phyloP scores from a whole-genome alignment of 92 coral and sea anemone species.

The Heteractis magnifica region DNA sequence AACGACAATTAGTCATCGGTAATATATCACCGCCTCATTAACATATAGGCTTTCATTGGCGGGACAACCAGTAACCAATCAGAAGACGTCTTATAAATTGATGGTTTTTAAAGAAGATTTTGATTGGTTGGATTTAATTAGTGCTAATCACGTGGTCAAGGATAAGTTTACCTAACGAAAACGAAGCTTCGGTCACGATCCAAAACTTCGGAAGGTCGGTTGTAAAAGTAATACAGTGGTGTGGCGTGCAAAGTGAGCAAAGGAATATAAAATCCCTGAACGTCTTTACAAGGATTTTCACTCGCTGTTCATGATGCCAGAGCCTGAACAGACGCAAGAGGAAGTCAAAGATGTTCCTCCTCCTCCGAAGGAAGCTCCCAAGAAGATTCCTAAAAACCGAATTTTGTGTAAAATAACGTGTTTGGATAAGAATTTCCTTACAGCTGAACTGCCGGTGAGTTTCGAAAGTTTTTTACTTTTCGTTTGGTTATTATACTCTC shows the following conservation, averaged over 20 bases:
- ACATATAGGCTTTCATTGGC: slow-evolving; percentile 27
- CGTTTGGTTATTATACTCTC: neutral
- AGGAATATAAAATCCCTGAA: neutral
- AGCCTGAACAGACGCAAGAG: slow-evolving; percentile 49
- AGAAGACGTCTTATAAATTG: neutral
- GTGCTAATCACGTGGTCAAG: slow-evolving; percentile 12
- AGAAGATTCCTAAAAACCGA: slow-evolving; percentile 80
- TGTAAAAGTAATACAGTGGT: neutral
- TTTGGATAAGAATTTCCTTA: slow-evolving; percentile 83
- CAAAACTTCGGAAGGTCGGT: slow-evolving; percentile 16
- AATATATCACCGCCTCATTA: slow-evolving; percentile 6
- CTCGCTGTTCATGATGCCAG: slow-evolving; percentile 47
- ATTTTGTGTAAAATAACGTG: slow-evolving; percentile 82
- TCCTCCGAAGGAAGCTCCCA: slow-evolving; percentile 51
- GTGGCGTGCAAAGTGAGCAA: slow-evolving; percentile 17
- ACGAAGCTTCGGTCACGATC: slow-evolving; percentile 21
- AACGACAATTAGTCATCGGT: neutral
- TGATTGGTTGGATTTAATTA: slow-evolving; percentile 8
- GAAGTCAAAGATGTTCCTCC: slow-evolving; percentile 54
- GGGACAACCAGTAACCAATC: slow-evolving; percentile 16
- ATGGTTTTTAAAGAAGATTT: neutral
- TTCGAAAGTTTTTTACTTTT: slow-evolving; percentile 2
- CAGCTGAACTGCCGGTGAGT: slow-evolving; percentile 85
- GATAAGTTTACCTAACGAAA: neutral
- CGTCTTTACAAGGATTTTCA: slow-evolving; percentile 1